Evolutionary conservation across 1,140 invertebrate genomes (phyloP), one percentile per base, ranked within the genome.

Genomic region (Meloidogyne hapla): DNA sequence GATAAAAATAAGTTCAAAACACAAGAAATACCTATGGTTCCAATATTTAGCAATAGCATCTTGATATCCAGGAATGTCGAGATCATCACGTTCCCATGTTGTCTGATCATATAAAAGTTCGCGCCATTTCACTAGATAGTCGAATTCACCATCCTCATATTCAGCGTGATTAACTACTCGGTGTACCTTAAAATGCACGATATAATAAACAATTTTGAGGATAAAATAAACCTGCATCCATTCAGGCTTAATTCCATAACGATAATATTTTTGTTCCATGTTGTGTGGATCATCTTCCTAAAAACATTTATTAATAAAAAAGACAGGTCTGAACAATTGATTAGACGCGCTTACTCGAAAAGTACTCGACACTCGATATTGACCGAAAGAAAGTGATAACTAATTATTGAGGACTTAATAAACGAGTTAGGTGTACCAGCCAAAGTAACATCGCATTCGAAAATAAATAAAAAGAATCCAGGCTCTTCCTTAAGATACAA

Each of bases 101-200:
- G 94, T 92, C 87, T 94, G 92, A 88, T 98, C 96, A 85, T 99
- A 99, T 0, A 93, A 91, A n/a, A 99, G 88, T 85, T 99, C 97
- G 48, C 94, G 90, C 97, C 97, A 99, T 88, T 99, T 99, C 0
- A 98, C 94, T 68, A 99, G 90, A 89, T 96, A 99, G 81, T 93
- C 67, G 68, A 73, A 84, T 25, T 78, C 74, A 15, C 64, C 67
- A 63, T 86, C 85, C 3, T 48, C 75, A 74, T 83, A 85, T 33
- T 82, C 79, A 69, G 81, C 90, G 86, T 96, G 94, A 88, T 96
- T 96, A 64, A 96, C 93, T 18, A 96, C 92, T 65, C 94, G 91
- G 85, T 96, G 94, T 1, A 96, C 92, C 65, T 67, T 6, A 67
- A 67, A 42, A 48, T 48, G 45, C 12, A 8, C n/a, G 48, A 56